Percentiles rank a stretch among this genome's conserved stretches.
phyloP scores from a whole-genome alignment of 2,888 invertebrate genomes.

The Syrphus vitripennis region DNA sequence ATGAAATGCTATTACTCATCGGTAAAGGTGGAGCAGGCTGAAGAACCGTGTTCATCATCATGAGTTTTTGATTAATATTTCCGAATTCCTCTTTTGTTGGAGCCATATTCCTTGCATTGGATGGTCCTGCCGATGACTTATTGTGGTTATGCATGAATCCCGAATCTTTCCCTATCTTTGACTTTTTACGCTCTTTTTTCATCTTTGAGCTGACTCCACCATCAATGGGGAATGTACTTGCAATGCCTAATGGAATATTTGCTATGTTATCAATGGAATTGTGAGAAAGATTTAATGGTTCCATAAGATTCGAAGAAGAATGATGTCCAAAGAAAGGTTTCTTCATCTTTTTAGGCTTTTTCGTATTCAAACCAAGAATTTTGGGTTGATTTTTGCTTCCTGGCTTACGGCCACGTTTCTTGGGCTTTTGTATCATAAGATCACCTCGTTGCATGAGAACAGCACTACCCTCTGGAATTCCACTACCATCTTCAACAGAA shows the following conservation, averaged over 20 bases:
- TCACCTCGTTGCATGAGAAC: slow-evolving; percentile 57
- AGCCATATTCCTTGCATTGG: slow-evolving; percentile 33
- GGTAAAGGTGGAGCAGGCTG: slow-evolving; percentile 75
- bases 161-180: slow-evolving; percentile 63
- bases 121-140: slow-evolving; percentile 1
- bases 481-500: slow-evolving; percentile 47
- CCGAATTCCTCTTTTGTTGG: slow-evolving; percentile 74
- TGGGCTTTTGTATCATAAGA: slow-evolving; percentile 74
- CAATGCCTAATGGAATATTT: slow-evolving; percentile 61
- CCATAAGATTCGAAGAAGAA: slow-evolving; percentile 41
- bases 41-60: slow-evolving; percentile 79
- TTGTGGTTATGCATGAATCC: slow-evolving; percentile 28
- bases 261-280: slow-evolving; percentile 60
- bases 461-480: slow-evolving; percentile 51
- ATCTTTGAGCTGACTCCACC: slow-evolving; percentile 70
- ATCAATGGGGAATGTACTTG: slow-evolving; percentile 64
- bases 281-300: slow-evolving; percentile 71
- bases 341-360: slow-evolving; percentile 73
- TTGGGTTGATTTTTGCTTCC: slow-evolving; percentile 77
- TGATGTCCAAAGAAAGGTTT: slow-evolving; percentile 48
- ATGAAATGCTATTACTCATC: not conserved
- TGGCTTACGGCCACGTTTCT: slow-evolving; percentile 78
- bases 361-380: slow-evolving; percentile 45
- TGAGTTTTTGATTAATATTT: slow-evolving; percentile 80
- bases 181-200: slow-evolving; percentile 76